A percentile compares a stretch with the other conserved stretches of the same genome.
Conservation (phyloP, 1,140 invertebrate genomes). For the Phymorhynchus buccinoides region DNA sequence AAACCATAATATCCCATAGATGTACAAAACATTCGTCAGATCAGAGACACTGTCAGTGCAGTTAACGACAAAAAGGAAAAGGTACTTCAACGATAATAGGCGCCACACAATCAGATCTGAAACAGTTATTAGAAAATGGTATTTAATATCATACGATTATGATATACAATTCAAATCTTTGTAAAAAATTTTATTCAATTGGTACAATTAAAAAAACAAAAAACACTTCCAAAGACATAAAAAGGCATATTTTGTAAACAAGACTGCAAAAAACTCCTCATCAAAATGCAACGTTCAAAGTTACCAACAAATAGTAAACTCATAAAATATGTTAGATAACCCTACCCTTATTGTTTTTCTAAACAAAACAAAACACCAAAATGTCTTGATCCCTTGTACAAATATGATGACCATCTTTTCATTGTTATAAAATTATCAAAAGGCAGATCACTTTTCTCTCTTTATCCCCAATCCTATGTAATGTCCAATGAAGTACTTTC, state of each 20-base stretch:
- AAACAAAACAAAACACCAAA: constrained; percentile 29
- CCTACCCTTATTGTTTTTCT: neutral
- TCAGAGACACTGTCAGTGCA: neutral
- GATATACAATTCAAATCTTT: constrained; percentile 39
- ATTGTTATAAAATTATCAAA: no score
- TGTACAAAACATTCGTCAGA: neutral
- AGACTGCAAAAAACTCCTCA: constrained; percentile 34
- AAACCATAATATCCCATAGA: neutral
- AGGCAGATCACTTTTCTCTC: neutral
- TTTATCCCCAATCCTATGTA: neutral
- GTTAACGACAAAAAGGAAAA: neutral
- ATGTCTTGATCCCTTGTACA: constrained; percentile 35
- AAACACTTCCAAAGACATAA: neutral
- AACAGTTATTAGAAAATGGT: constrained; percentile 48
- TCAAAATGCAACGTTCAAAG: constrained; percentile 18
- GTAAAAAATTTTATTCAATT: constrained; percentile 35
- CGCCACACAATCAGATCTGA: constrained; percentile 34
- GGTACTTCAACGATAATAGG: neutral
- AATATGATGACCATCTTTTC: constrained; percentile 16
- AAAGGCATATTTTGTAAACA: constrained; percentile 28
- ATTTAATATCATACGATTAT: constrained; percentile 46
- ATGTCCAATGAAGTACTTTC: neutral
- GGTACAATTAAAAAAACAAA: constrained; percentile 32
- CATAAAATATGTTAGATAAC: neutral
- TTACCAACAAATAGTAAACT: neutral